A percentile compares a stretch with the other conserved stretches of the same genome.
phyloP scores from a whole-genome alignment of 2,888 invertebrate genomes.

The Catonia carolina region DNA sequence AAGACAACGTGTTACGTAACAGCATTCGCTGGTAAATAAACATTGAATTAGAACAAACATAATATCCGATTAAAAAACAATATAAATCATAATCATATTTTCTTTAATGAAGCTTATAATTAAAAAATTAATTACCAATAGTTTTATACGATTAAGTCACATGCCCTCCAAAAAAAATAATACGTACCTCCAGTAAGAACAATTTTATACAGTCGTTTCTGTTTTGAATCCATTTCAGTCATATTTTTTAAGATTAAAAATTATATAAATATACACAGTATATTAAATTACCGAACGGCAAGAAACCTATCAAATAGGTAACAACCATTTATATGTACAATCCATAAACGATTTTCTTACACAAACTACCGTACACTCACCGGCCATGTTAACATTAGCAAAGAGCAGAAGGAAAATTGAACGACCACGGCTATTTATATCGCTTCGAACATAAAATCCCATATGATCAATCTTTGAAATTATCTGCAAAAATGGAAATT shows the following conservation, averaged over 20 bases:
- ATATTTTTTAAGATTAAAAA: not conserved
- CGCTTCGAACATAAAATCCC: too few relatives aligned
- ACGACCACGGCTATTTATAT: constrained; percentile 7
- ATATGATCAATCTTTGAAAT: too few relatives aligned
- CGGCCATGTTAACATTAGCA: constrained; percentile 10
- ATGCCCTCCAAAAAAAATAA: constrained; percentile 29
- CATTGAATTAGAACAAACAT: too few relatives aligned
- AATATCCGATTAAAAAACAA: too few relatives aligned
- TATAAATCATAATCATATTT: too few relatives aligned
- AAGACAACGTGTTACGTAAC: too few relatives aligned
- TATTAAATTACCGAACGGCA: not conserved
- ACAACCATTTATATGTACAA: not conserved
- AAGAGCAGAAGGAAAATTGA: constrained; percentile 10
- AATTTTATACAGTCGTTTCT: constrained; percentile 72
- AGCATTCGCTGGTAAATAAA: too few relatives aligned
- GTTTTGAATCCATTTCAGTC: constrained; percentile 41
- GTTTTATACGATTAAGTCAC: too few relatives aligned
- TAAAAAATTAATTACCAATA: too few relatives aligned
- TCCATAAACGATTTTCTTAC: not conserved
- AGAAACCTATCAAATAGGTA: not conserved
- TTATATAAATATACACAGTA: too few relatives aligned
- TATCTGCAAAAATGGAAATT: too few relatives aligned
- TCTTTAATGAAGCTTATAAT: too few relatives aligned
- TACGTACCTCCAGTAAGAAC: constrained; percentile 88
- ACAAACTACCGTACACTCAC: not conserved